phyloP scores from a whole-genome alignment of 2,888 invertebrate genomes.

The Epirrita christyi region DNA sequence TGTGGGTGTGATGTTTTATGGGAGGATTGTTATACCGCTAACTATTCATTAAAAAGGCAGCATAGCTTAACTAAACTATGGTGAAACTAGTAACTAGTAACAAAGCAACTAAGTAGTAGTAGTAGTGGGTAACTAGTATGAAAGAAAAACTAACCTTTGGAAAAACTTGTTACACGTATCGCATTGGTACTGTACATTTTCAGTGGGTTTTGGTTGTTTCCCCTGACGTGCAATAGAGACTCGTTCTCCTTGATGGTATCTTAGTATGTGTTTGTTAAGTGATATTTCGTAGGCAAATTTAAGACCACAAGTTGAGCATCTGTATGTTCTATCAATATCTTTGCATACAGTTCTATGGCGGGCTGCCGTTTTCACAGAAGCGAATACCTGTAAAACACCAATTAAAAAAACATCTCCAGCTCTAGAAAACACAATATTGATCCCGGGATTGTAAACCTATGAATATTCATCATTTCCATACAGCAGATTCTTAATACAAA shows the following conservation, averaged over 20 bases:
- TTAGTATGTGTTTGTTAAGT: slow-evolving; percentile 76
- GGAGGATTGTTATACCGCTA: no score
- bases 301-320: slow-evolving; percentile 69
- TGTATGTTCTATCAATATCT: slow-evolving; percentile 64
- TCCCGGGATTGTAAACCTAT: no score
- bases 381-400: slow-evolving; percentile 61
- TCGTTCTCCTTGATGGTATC: slow-evolving; percentile 71
- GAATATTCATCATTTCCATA: no score
- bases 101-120: no score
- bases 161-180: slow-evolving; percentile 87
- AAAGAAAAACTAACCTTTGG: slow-evolving; percentile 61
- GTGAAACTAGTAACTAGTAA: no score
- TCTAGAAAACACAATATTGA: no score
- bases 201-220: slow-evolving; percentile 52
- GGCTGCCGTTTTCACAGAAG: slow-evolving; percentile 76
- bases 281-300: slow-evolving; percentile 77
- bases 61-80: no score
- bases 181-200: slow-evolving; percentile 78
- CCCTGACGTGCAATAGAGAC: slow-evolving; percentile 73
- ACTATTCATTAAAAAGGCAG: no score
- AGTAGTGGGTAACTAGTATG: no score
- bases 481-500: no score
- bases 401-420: no score
- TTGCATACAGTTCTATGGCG: slow-evolving; percentile 75
- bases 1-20: no score